phyloP scores from a whole-genome alignment of 1,140 invertebrate genomes.

The Gryon sp. region DNA sequence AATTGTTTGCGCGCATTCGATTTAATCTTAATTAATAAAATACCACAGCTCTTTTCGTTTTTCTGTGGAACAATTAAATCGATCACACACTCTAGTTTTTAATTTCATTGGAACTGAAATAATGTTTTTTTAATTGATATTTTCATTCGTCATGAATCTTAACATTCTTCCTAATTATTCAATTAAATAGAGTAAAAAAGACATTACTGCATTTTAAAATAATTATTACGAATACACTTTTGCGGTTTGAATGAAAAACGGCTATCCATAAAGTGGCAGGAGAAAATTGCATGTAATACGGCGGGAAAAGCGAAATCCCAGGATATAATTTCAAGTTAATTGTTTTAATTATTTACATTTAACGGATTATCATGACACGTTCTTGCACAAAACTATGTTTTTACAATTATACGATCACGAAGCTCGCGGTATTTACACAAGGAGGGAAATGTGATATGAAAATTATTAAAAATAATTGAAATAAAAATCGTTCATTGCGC shows the following conservation, averaged over 20 bases:
- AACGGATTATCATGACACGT: constrained; percentile 44
- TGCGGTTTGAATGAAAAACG: constrained; percentile 14
- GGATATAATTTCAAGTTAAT: constrained; percentile 30
- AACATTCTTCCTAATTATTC: constrained; percentile 8
- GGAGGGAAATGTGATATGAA: no score
- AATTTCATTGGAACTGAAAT: neutral
- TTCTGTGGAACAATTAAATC: neutral
- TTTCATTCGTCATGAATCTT: neutral
- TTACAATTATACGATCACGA: constrained; percentile 14
- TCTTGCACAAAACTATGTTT: constrained; percentile 19
- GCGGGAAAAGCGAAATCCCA: constrained; percentile 52
- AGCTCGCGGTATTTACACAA: constrained; percentile 10
- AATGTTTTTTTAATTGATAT: no score
- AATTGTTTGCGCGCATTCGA: neutral
- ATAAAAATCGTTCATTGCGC: no score
- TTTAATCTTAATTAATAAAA: neutral
- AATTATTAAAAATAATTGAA: no score
- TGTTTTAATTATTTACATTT: constrained; percentile 61
- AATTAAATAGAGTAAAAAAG: constrained; percentile 35
- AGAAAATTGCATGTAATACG: constrained; percentile 46
- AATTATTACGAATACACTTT: constrained; percentile 41
- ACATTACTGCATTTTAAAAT: constrained; percentile 24
- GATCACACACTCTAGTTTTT: neutral
- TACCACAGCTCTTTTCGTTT: neutral
- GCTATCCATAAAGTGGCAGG: constrained; percentile 16